Base-by-base conservation (phyloP, 1,140 invertebrate genomes). In the Penaeus japonicus region DNA sequence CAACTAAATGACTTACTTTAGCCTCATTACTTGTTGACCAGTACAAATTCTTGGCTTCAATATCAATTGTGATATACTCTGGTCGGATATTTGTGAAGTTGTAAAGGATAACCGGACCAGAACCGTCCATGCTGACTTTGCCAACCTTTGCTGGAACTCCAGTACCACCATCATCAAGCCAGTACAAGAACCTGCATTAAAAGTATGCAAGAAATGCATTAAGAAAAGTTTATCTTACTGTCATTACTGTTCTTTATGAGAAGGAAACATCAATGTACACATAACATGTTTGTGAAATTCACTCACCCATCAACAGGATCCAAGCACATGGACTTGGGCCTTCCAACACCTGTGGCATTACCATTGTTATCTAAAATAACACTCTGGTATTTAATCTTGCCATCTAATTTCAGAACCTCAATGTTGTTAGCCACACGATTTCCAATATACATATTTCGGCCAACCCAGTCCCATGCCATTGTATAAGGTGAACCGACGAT, bases 381-480 rank as follows among this genome's bases (percentile, higher is more conserved):
- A 35, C 96, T 95, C n/a, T 98, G 94, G 92, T 96, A 96, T 91
- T 96, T 96, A 0, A 94, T 94, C 92, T 97, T 96, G 0, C 96
- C 96, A 91, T 98, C 97, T 0, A 97, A 94, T 91, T 96, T 96
- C 3, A 99, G 95, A 0, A 98, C 95, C 93, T 99, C 98, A 86
- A 99, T 97, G 89, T 98, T 98, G 35, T 97, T 96, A 17, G 97
- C 97, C 62, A 96, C 94, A 27, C 96, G 95, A 92, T 99, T 99
- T 18, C 97, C 98, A 91, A 99, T 96, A 91, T 97, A 99, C 12
- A 99, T 92, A 93, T 99, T 99, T 59, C 98, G 93, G 15, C 98
- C 98, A 47, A 99, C 94, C 98, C 98, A 99, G 92, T 99, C 98
- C 91, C 99, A 96, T 0, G 98, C 98, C 53, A 99, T 95, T 1